Conservation (phyloP, 2,888 invertebrate genomes). For the Abscondita cerata region DNA sequence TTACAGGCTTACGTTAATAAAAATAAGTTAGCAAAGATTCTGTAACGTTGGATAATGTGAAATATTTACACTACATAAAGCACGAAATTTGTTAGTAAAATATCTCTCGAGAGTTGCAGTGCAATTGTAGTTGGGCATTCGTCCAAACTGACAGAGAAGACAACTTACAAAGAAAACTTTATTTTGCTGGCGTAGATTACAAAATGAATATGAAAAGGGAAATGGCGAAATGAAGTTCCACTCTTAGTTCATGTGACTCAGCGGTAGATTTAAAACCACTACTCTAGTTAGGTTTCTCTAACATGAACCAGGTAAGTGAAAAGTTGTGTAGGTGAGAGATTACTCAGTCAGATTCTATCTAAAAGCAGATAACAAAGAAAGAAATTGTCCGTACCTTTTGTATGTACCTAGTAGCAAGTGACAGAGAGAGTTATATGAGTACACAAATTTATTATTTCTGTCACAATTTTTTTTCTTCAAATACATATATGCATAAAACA, state of each 20-base stretch:
- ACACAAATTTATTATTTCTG: slow-evolving; percentile 33
- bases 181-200: slow-evolving; percentile 25
- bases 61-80: slow-evolving; percentile 34
- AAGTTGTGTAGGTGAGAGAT: slow-evolving; percentile 37
- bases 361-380: slow-evolving; percentile 32
- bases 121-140: slow-evolving; percentile 29
- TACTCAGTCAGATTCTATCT: slow-evolving; percentile 34
- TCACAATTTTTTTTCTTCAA: slow-evolving; percentile 34
- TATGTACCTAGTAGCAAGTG: slow-evolving; percentile 29
- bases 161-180: slow-evolving; percentile 26
- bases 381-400: slow-evolving; percentile 28
- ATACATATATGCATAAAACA: slow-evolving; percentile 40
- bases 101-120: slow-evolving; percentile 15
- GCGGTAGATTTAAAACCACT: slow-evolving; percentile 30
- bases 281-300: slow-evolving; percentile 31
- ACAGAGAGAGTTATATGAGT: slow-evolving; percentile 25
- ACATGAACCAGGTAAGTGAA: slow-evolving; percentile 36
- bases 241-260: slow-evolving; percentile 28
- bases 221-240: slow-evolving; percentile 32
- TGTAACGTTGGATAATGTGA: slow-evolving; percentile 20
- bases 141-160: slow-evolving; percentile 28
- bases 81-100: slow-evolving; percentile 34
- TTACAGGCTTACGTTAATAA: slow-evolving; percentile 3
- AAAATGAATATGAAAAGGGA: slow-evolving; percentile 34
- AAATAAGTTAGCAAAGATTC: slow-evolving; percentile 11